Conservation (phyloP, 30 jellyfish, hydroid and myxozoan species). For the Aurelia sp. region DNA sequence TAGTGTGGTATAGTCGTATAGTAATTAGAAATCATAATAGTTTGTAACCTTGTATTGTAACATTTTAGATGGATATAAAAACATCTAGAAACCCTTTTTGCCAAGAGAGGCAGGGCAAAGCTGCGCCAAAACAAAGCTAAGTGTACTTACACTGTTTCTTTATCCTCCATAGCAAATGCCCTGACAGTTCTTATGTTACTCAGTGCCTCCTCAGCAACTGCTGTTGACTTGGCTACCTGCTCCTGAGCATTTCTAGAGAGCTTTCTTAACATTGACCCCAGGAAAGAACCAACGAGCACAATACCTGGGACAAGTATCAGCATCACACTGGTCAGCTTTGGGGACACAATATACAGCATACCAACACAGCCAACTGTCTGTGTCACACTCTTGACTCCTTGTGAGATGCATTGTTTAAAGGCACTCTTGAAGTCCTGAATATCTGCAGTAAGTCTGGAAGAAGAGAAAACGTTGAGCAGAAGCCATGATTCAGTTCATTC, state of each 20-base stretch:
- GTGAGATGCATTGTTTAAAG: slow-evolving; percentile 96
- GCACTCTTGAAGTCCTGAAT: slow-evolving; percentile 97
- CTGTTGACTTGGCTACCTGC: slow-evolving; percentile 93
- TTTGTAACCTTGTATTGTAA: too few relatives aligned
- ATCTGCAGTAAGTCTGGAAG: slow-evolving; percentile 88
- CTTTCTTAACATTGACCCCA: slow-evolving; percentile 89
- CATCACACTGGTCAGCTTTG: slow-evolving; percentile 92
- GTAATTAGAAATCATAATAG: too few relatives aligned
- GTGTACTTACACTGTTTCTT: slow-evolving; percentile 72
- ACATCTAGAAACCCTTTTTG: too few relatives aligned
- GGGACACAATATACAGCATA: slow-evolving; percentile 87
- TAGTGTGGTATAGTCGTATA: too few relatives aligned
- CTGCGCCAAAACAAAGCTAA: too few relatives aligned
- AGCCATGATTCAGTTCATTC: too few relatives aligned
- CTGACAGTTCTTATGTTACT: slow-evolving; percentile 94
- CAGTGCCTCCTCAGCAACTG: slow-evolving; percentile 96
- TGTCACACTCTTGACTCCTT: slow-evolving; percentile 95
- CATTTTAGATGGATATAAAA: too few relatives aligned
- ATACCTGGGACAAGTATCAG: slow-evolving; percentile 88
- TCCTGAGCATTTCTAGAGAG: slow-evolving; percentile 93
- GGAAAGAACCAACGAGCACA: slow-evolving; percentile 80
- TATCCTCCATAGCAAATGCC: slow-evolving; percentile 98
- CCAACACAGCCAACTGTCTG: slow-evolving; percentile 94
- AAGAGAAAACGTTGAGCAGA: not conserved
- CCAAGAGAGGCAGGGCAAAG: too few relatives aligned